Percentiles rank a stretch among this genome's conserved stretches.
Evolutionary conservation across 2,113 vertebrate genomes (phyloP).

Genomic region (Terrapene triunguis): DNA sequence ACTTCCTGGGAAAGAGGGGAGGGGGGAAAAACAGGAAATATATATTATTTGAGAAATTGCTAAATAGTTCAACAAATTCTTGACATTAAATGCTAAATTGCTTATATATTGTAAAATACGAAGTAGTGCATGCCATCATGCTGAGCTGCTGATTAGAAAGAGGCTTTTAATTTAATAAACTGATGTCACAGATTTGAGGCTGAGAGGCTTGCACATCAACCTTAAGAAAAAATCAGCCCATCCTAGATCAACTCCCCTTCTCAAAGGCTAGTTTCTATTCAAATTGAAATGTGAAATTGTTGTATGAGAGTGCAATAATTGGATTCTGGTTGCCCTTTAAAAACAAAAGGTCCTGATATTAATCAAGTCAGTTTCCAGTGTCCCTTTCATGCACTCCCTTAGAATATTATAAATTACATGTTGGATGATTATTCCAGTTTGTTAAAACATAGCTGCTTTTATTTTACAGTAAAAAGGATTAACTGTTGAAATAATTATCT

Average conservation of each 20-base stretch:
- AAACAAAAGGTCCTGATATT: slow-evolving; percentile 34
- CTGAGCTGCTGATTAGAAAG: background rate
- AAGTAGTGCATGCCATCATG: background rate
- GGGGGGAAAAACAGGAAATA: background rate
- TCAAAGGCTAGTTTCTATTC: background rate
- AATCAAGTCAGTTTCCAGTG: slow-evolving; percentile 43
- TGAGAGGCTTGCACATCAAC: background rate
- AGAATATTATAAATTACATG: slow-evolving; percentile 29
- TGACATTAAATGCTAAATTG: background rate
- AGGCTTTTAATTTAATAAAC: slow-evolving; percentile 17
- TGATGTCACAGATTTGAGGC: background rate
- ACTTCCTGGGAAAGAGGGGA: slow-evolving; percentile 5
- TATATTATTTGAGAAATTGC: background rate
- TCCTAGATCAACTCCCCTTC: slow-evolving; percentile 30
- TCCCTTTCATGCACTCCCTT: background rate
- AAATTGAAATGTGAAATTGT: slow-evolving; percentile 32
- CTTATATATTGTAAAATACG: background rate
- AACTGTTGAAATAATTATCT: slow-evolving; percentile 44
- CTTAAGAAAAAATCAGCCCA: slow-evolving; percentile 12
- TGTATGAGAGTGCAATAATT: background rate
- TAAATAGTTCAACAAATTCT: background rate
- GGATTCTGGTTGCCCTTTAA: background rate
- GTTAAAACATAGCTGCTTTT: slow-evolving; percentile 32
- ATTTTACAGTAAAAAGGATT: slow-evolving; percentile 37
- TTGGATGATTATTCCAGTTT: slow-evolving; percentile 36